Percentiles rank a stretch among this genome's conserved stretches.
phyloP scores from a whole-genome alignment of 2,888 invertebrate species.

The Malacosoma neustria region DNA sequence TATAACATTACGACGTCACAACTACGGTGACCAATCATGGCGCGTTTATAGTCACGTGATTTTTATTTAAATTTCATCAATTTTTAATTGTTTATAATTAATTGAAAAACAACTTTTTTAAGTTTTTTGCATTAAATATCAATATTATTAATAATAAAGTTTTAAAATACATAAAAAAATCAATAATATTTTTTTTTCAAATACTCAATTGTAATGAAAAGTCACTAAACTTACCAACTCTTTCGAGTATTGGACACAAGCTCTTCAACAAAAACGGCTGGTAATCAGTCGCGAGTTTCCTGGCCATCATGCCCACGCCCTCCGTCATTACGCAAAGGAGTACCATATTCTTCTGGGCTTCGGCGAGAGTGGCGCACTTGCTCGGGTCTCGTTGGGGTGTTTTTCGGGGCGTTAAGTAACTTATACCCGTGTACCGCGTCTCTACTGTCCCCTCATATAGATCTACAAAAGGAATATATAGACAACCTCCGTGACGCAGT shows the following conservation, averaged over 20 bases:
- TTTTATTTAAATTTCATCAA: no score
- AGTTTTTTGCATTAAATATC: no score
- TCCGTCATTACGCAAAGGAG: constrained; percentile 81
- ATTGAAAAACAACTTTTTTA: no score
- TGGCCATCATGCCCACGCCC: constrained; percentile 79
- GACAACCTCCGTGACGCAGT: no score
- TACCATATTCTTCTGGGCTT: constrained; percentile 78
- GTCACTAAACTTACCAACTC: constrained; percentile 78
- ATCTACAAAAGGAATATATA: constrained; percentile 23
- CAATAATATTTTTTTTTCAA: no score
- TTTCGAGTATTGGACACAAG: constrained; percentile 80
- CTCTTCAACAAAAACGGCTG: constrained; percentile 77
- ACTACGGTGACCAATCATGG: no score
- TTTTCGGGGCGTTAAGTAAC: constrained; percentile 26
- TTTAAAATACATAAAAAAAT: no score
- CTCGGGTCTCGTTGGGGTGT: constrained; percentile 12
- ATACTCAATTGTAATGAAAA: no score
- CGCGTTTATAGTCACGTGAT: no score
- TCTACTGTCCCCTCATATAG: constrained; percentile 57
- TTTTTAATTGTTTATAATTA: no score
- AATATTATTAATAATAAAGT: no score
- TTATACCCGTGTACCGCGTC: constrained; percentile 53
- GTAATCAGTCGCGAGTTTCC: constrained; percentile 63
- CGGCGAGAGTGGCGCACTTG: constrained; percentile 32
- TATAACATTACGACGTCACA: no score